Evolutionary conservation across 2,888 invertebrate genomes (phyloP).

Genomic region (Bruchidius siliquastri): DNA sequence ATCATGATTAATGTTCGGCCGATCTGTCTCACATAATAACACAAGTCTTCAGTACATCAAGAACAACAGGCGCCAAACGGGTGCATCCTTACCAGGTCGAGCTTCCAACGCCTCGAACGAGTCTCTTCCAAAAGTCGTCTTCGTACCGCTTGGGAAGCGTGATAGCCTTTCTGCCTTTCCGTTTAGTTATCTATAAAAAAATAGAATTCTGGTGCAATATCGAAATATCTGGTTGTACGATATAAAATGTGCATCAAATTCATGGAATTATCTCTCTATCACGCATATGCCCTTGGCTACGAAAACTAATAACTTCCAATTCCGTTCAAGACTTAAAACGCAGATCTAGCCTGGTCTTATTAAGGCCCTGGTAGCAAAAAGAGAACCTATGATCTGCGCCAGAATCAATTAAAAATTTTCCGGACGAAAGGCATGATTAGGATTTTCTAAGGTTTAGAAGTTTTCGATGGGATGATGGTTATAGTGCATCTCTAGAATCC

Average conservation of each 20-base stretch:
- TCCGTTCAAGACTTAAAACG: neutral
- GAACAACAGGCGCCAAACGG: too few species aligned
- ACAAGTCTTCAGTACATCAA: too few species aligned
- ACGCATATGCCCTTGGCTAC: neutral
- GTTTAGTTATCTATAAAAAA: too few species aligned
- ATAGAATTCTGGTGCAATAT: too few species aligned
- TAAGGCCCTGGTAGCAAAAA: neutral
- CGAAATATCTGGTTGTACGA: neutral
- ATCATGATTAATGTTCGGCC: too few species aligned
- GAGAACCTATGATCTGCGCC: neutral
- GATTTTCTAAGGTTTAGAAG: neutral
- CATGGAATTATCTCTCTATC: neutral
- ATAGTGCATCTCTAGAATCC: too few species aligned
- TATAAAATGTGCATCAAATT: neutral
- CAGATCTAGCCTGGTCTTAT: neutral
- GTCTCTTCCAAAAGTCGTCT: too few species aligned
- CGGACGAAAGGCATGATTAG: neutral
- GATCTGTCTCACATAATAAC: too few species aligned
- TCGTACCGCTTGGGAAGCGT: too few species aligned
- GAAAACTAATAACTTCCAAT: conserved; percentile 7
- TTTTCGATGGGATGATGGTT: neutral
- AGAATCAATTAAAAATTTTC: neutral
- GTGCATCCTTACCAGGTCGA: too few species aligned
- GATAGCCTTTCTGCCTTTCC: too few species aligned
- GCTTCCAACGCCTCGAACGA: too few species aligned